phyloP scores from a whole-genome alignment of 1,140 invertebrate genomes.

The Ladona fulva region DNA sequence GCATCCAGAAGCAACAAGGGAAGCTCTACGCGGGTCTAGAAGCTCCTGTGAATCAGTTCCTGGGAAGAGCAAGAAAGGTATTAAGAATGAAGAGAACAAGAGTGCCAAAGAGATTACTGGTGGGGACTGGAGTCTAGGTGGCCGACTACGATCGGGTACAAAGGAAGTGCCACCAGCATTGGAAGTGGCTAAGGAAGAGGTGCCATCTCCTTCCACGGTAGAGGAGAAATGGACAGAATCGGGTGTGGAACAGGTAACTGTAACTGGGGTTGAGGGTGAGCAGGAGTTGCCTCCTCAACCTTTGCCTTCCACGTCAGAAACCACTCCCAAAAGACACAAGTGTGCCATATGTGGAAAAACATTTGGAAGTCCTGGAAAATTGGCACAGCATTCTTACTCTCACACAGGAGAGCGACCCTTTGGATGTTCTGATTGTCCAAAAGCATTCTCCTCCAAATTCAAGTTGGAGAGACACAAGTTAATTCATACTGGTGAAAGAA shows the following conservation, averaged over 20 bases:
- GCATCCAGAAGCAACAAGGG: not conserved
- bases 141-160: not conserved
- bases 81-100: constrained; percentile 2
- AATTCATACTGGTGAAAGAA: constrained; percentile 57
- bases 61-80: not conserved
- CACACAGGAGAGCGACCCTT: constrained; percentile 61
- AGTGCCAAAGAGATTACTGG: not conserved
- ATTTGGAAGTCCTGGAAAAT: constrained; percentile 49
- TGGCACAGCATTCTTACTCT: constrained; percentile 48
- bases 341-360: constrained; percentile 48
- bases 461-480: constrained; percentile 57
- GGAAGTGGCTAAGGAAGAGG: not conserved
- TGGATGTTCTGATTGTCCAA: constrained; percentile 52
- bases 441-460: constrained; percentile 59
- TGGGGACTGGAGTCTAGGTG: not conserved
- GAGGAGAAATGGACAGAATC: not conserved
- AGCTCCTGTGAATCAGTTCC: not conserved
- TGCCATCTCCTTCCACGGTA: not conserved
- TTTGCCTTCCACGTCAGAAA: not conserved
- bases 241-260: not conserved
- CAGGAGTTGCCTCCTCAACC: not conserved
- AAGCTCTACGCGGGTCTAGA: not conserved
- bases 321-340: constrained; percentile 30
- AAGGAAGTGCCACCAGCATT: not conserved
- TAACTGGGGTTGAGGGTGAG: not conserved